These are phyloP conservation scores for Ceriagrion tenellum DNA, from an alignment of 2,888 invertebrate genomes.

Conservation along the genomic window DNA sequence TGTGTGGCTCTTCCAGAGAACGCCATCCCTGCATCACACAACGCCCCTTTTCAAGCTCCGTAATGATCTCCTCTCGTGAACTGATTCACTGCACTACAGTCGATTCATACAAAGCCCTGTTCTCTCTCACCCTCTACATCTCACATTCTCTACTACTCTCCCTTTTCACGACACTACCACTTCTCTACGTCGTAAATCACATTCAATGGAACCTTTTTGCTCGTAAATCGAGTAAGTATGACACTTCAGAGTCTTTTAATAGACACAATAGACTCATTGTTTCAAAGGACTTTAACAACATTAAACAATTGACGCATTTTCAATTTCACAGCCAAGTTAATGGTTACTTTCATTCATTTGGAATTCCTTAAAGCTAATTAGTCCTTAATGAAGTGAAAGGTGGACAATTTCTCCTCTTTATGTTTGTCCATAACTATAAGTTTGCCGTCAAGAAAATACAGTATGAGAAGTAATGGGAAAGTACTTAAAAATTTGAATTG, in stretches of 20 bases:
- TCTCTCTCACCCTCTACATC: not conserved
- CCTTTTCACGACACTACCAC: not conserved
- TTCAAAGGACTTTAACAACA: not conserved
- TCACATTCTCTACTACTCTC: no score
- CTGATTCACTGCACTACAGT: not conserved
- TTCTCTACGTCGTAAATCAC: not conserved
- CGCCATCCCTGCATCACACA: not conserved
- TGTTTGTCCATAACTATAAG: no score
- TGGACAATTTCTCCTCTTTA: no score
- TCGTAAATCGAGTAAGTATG: not conserved
- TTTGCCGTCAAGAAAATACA: no score
- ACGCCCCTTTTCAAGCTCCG: not conserved
- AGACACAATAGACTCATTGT: not conserved
- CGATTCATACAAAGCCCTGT: not conserved
- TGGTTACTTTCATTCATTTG: no score
- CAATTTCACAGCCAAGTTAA: no score
- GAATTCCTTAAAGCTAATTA: no score
- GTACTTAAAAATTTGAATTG: no score
- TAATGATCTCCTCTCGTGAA: not conserved
- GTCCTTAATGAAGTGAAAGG: no score
- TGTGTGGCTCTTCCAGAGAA: not conserved
- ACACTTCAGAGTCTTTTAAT: not conserved
- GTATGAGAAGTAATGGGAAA: no score
- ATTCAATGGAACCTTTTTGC: conserved; percentile 5
- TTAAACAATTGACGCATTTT: not conserved